A percentile compares a stretch with the other conserved stretches of the same genome.
Evolutionary conservation across 2,113 vertebrate species (phyloP).

Genomic region (Myiozetetes cayanensis): DNA sequence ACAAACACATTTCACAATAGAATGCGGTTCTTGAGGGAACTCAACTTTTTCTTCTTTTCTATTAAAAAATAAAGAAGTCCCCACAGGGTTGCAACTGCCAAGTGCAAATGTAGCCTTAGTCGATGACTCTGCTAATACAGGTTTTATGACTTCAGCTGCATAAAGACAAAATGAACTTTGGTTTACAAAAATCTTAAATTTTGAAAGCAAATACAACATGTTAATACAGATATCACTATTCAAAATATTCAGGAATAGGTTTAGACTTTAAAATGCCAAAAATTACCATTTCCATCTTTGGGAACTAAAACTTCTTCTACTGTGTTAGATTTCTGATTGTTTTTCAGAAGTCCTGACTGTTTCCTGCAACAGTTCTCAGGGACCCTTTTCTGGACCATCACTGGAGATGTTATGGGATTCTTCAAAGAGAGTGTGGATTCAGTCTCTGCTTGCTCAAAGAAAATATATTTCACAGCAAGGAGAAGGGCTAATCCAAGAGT

Average conservation of each 20-base stretch:
- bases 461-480: constrained; percentile 94
- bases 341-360: constrained; percentile 40
- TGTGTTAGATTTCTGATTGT: constrained; percentile 29
- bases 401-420: constrained; percentile 79
- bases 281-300: constrained; percentile 79
- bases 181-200: neutral
- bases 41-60: constrained; percentile 44
- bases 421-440: constrained; percentile 89
- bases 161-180: neutral
- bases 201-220: neutral
- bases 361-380: constrained; percentile 80
- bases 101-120: constrained; percentile 76
- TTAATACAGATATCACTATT: neutral
- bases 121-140: constrained; percentile 68
- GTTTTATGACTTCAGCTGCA: constrained; percentile 84
- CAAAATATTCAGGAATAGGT: neutral
- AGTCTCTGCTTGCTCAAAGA: constrained; percentile 91
- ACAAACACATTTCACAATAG: constrained; percentile 80
- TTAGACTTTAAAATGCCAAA: neutral
- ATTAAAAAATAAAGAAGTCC: neutral
- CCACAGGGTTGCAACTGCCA: constrained; percentile 55
- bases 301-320: constrained; percentile 12
- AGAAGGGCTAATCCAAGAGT: constrained; percentile 89
- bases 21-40: constrained; percentile 70
- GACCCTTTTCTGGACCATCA: constrained; percentile 61